Evolutionary conservation across 2,113 vertebrate genomes (phyloP).

Genomic region (Dicaeum eximium): DNA sequence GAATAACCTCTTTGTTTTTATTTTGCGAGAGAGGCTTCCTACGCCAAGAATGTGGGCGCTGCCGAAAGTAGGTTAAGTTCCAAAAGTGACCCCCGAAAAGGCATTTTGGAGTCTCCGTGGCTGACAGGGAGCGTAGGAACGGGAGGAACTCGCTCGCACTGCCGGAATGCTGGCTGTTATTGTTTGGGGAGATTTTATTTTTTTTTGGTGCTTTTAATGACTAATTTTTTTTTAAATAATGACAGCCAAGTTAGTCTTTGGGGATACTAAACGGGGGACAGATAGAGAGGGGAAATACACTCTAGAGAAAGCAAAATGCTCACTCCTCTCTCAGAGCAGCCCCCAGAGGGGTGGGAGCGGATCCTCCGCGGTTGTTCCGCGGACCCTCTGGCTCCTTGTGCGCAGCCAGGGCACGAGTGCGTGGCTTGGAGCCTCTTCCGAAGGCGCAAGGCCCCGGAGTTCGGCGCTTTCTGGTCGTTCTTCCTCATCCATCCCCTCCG

Average conservation of each 20-base stretch:
- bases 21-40: background rate
- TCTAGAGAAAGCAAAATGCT: background rate
- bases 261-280: rapidly evolving
- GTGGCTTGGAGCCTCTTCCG: background rate
- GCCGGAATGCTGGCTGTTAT: rapidly evolving
- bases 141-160: background rate
- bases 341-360: background rate
- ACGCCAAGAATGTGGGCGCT: background rate
- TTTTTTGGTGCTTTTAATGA: background rate
- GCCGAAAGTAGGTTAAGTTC: background rate
- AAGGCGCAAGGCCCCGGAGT: background rate
- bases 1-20: background rate
- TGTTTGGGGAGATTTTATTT: too few relatives aligned
- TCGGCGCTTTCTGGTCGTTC: rapidly evolving
- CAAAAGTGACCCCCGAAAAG: background rate
- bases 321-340: background rate
- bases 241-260: background rate
- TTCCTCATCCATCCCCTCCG: background rate
- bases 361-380: background rate
- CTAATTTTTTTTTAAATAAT: background rate
- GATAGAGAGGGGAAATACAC: rapidly evolving
- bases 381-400: background rate
- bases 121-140: background rate
- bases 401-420: background rate
- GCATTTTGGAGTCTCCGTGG: background rate